phyloP scores from a whole-genome alignment of 37 sponge, comb jelly and placozoan species.

The Chondrilla cf. caribensis region DNA sequence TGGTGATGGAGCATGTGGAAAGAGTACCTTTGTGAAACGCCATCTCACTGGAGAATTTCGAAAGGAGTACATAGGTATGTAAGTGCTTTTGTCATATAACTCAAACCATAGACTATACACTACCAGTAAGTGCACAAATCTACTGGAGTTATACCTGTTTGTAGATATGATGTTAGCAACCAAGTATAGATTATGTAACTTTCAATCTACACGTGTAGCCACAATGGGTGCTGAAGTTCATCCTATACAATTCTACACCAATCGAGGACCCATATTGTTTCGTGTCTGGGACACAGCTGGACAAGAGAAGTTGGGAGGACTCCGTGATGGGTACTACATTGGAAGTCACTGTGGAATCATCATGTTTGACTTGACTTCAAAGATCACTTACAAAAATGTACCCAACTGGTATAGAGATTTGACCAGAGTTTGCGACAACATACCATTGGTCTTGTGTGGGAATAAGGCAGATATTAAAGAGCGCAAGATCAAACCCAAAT shows the following conservation, averaged over 20 bases:
- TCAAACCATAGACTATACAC: too few species aligned
- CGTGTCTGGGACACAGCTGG: conserved; percentile 99
- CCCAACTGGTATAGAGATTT: conserved; percentile 99
- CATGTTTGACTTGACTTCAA: conserved; percentile 97
- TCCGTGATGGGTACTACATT: conserved; percentile 99
- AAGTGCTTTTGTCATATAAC: not conserved
- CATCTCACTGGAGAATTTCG: conserved; percentile 66
- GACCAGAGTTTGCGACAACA: conserved; percentile 90
- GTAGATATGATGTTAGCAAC: too few species aligned
- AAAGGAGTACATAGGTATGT: conserved; percentile 51
- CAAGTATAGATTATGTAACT: too few species aligned
- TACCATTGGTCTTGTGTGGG: conserved; percentile 98
- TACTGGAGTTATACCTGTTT: too few species aligned
- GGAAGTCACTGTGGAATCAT: conserved; percentile 98
- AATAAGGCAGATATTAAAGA: conserved; percentile 99
- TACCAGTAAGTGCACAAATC: too few species aligned
- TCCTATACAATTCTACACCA: conserved; percentile 94
- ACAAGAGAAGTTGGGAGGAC: conserved; percentile 99
- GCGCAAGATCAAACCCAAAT: conserved; percentile 94
- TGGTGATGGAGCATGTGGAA: conserved; percentile 61
- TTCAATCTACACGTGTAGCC: conserved; percentile 56
- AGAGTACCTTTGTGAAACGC: conserved; percentile 64
- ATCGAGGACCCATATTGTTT: conserved; percentile 87
- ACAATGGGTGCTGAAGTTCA: conserved; percentile 98
- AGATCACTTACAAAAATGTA: conserved; percentile 99